Evolutionary conservation across 2,797 vertebrate genomes (phyloP), one percentile per base, ranked within the genome.

Genomic region (Lophotriccus pileatus): DNA sequence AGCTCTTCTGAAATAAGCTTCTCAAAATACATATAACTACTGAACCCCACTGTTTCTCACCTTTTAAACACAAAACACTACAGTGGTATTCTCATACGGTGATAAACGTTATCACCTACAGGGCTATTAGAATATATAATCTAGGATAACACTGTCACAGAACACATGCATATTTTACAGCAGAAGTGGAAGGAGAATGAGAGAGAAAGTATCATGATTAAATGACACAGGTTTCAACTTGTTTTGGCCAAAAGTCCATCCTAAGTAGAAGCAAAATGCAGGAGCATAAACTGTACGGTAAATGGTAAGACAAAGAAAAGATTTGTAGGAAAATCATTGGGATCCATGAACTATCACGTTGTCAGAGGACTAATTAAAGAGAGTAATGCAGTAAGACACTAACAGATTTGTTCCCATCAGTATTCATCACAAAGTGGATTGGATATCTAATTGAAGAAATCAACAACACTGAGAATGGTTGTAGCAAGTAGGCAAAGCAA

Each of bases 81-180:
- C n/a, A 76, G 79, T 47, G 39, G 34, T 59, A 62, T 82, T 91
- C 95, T 96, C 50, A 75, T 55, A 73, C 0, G 0, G 90, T 49
- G 89, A 87, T 87, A 91, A 94, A 78, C 0, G 3, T 68, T 93
- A 43, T 78, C 84, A 87, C 79, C 84, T 50, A 84, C 66, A 63
- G 81, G 50, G 78, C 69, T 87, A 93, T 55, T 89, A 89, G 72
- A 83, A 68, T 87, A 70, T 34, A 90, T 85, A 94, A 91, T 87
- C 68, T 74, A 55, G 63, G 72, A 72, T 83, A 93, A 79, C 53
- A 60, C 36, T 72, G 56, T 80, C 75, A 83, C 18, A 91, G 60
- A 92, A 87, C 18, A 66, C 49, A 41, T 0, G 1, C 3, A 3
- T 28, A 63, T 53, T 94, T 87, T 56, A 72, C 12, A 89, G 46